Evolutionary conservation across 2,888 invertebrate genomes (phyloP), one percentile per base, ranked within the genome.

Genomic region (Frankliniella fusca): DNA sequence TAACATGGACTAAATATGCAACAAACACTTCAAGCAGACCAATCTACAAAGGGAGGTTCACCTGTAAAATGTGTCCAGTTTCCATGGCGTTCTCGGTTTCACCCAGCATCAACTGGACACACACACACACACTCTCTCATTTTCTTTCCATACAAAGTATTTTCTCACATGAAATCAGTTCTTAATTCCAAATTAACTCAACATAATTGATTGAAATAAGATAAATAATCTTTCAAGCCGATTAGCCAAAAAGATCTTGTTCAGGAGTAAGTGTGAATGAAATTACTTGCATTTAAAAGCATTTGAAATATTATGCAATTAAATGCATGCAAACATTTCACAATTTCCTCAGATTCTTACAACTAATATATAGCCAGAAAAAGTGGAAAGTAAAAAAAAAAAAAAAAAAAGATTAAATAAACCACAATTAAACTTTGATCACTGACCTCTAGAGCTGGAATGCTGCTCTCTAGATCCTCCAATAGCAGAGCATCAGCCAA

Each of bases 401-500:
- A 61, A 20, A 0, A 18, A 8, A 61, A 61, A 11, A 8, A 7
- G 10, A n/a, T 20, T 5, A 61, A n/a, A 20, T 20, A 15, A 61
- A 20, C 18, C 15, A 61, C 18, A 20, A 61, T 61, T 18, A 12
- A 8, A 61, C 7, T n/a, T n/a, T 18, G 7, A 61, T n/a, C 1
- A 76, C 70, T 76, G 8, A 76, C 70, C 70, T 76, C 70, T 76
- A 76, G 70, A 9, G 70, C 70, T 27, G 70, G 70, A 23, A 76
- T 76, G 27, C 70, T 76, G 70, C 70, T 76, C n/a, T 81, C 76
- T 50, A 83, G 80, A 27, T 83, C 83, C 38, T 83, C 83, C 70
- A 83, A 79, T 54, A 83, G 38, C 48, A 83, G 80, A 54, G 83
- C 83, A 61, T 83, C 83, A 65, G 81, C 83, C 50, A 83, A 80